Conservation (phyloP, 2,797 vertebrate genomes). For the Girardinus metallicus region DNA sequence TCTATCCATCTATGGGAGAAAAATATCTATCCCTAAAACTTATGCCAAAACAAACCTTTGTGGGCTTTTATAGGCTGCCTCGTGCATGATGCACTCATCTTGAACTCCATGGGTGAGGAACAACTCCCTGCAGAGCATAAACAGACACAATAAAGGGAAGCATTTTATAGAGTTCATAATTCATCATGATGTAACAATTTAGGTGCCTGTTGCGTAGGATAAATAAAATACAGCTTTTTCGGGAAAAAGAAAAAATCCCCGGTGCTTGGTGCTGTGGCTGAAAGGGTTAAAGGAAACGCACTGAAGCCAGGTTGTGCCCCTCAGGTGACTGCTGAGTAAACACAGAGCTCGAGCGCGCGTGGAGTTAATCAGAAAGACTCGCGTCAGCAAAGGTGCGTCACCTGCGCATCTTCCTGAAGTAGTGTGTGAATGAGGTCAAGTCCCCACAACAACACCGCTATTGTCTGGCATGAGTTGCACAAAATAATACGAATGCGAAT, state of each 20-base stretch:
- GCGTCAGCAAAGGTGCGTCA: constrained; percentile 84
- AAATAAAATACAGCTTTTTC: background rate
- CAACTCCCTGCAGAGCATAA: constrained; percentile 48
- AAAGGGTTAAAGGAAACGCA: constrained; percentile 24
- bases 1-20: background rate
- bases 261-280: background rate
- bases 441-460: constrained; percentile 45
- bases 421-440: constrained; percentile 63
- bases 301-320: background rate
- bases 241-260: background rate
- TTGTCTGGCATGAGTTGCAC: constrained; percentile 11
- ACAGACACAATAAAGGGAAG: constrained; percentile 38
- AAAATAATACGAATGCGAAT: background rate
- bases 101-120: constrained; percentile 46
- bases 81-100: constrained; percentile 52
- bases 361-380: constrained; percentile 71
- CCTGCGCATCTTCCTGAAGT: constrained; percentile 70
- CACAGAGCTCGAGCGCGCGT: constrained; percentile 52
- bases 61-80: constrained; percentile 33
- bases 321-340: constrained; percentile 52
- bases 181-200: constrained; percentile 1
- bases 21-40: background rate
- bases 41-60: constrained; percentile 62
- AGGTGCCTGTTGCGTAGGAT: background rate
- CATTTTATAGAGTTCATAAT: constrained; percentile 4